A percentile compares a stretch with the other conserved stretches of the same genome.
Evolutionary conservation across 2,797 vertebrate species (phyloP).

Genomic region (Oryzias dopingdopingensis): DNA sequence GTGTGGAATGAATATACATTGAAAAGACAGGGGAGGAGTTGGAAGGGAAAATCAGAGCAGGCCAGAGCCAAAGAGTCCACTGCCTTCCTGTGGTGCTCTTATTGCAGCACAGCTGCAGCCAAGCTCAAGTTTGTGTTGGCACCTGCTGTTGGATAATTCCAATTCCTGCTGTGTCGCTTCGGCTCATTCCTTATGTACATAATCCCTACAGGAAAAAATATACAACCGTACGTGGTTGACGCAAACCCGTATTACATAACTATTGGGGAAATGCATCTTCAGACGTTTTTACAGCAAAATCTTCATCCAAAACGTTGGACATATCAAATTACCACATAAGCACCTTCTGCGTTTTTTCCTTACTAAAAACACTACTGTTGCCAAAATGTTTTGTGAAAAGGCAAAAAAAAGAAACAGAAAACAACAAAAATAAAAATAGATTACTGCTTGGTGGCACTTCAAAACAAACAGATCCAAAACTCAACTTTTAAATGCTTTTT

Average conservation of each 20-base stretch:
- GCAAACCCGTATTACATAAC: too few relatives aligned
- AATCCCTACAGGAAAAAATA: slow-evolving; percentile 17
- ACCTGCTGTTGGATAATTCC: slow-evolving; percentile 53
- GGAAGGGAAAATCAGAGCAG: slow-evolving; percentile 3
- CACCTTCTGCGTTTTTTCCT: neutral
- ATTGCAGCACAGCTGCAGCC: slow-evolving; percentile 62
- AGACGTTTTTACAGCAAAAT: neutral
- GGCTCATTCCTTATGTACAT: slow-evolving; percentile 10
- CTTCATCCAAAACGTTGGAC: slow-evolving; percentile 10
- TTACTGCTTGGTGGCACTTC: slow-evolving; percentile 33
- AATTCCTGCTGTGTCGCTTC: slow-evolving; percentile 41
- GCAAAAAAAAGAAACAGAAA: slow-evolving; percentile 49
- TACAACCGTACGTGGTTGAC: neutral
- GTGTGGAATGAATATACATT: slow-evolving; percentile 38
- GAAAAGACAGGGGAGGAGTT: neutral
- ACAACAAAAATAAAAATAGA: slow-evolving; percentile 53
- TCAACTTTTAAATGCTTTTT: neutral
- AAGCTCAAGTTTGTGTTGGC: slow-evolving; percentile 76
- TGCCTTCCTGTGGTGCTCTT: slow-evolving; percentile 57
- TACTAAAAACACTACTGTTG: too few relatives aligned
- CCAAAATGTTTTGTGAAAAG: slow-evolving; percentile 47
- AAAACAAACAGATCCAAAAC: slow-evolving; percentile 41
- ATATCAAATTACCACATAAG: slow-evolving; percentile 10
- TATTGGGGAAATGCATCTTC: too few relatives aligned
- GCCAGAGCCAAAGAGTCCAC: slow-evolving; percentile 50